phyloP scores from a whole-genome alignment of 1,140 invertebrate genomes.

The Berghia stephanieae region DNA sequence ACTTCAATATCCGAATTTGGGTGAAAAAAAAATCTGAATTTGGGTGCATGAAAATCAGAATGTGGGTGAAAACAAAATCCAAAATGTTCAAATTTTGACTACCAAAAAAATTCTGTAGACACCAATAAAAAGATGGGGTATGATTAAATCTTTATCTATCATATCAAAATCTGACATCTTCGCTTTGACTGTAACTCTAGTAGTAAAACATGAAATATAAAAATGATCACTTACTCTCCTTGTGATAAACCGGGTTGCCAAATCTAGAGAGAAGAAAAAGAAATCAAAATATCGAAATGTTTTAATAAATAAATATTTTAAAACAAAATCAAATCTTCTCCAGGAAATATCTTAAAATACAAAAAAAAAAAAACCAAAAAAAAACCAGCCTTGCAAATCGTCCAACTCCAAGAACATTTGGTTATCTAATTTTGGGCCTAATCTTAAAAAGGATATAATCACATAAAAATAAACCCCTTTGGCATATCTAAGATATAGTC shows the following conservation, averaged over 20 bases:
- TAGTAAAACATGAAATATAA: background rate
- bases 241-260: slow-evolving; percentile 84
- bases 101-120: slow-evolving; percentile 5
- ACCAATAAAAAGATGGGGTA: background rate
- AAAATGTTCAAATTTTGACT: background rate
- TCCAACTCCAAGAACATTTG: too few species aligned
- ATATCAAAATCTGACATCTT: background rate
- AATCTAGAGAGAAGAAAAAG: slow-evolving; percentile 75
- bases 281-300: slow-evolving; percentile 23
- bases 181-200: background rate
- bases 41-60: too few species aligned
- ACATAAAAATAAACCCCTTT: too few species aligned
- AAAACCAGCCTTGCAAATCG: background rate
- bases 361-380: slow-evolving; percentile 1
- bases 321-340: background rate
- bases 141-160: background rate
- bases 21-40: too few species aligned
- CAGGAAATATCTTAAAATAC: background rate
- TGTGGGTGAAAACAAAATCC: too few species aligned
- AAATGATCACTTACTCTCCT: slow-evolving; percentile 57
- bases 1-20: too few species aligned
- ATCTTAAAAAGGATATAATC: too few species aligned
- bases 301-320: background rate
- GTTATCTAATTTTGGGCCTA: too few species aligned
- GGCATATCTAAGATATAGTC: too few species aligned